Evolutionary conservation across 2,113 vertebrate genomes (phyloP).

Genomic region (Columba livia): DNA sequence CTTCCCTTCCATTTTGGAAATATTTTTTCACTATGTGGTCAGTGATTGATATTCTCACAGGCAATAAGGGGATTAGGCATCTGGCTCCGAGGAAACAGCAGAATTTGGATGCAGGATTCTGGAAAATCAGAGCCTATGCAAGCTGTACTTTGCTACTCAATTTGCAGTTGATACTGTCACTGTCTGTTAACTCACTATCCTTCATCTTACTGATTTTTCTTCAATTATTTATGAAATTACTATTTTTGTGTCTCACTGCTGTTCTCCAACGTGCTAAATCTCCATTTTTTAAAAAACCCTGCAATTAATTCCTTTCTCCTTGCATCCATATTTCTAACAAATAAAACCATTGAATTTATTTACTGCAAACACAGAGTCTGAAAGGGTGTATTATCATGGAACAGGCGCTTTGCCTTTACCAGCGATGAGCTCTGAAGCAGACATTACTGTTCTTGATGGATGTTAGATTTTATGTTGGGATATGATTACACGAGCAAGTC

Average conservation of each 20-base stretch:
- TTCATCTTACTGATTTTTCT: not conserved
- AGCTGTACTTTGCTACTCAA: not conserved
- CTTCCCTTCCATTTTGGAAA: not conserved
- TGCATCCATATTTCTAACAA: not conserved
- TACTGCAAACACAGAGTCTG: not conserved
- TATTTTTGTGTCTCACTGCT: not conserved
- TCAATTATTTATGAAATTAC: not conserved
- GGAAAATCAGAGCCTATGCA: rapidly evolving
- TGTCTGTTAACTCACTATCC: not conserved
- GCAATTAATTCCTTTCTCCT: not conserved
- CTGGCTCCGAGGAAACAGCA: too few species aligned
- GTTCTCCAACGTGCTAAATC: not conserved
- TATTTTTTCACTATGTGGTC: not conserved
- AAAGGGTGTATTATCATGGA: not conserved
- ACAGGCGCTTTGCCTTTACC: not conserved
- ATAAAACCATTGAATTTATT: not conserved
- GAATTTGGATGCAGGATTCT: not conserved
- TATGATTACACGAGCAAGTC: not conserved
- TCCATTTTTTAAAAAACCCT: not conserved
- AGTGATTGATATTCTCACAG: not conserved
- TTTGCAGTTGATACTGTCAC: not conserved
- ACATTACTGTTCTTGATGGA: not conserved
- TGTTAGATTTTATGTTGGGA: not conserved
- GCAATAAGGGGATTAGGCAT: not conserved
- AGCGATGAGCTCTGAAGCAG: not conserved